A percentile compares a stretch with the other conserved stretches of the same genome.
These are phyloP conservation scores for Microcaecilia unicolor DNA, from an alignment of 2,797 vertebrate genomes.

Conservation along the genomic window DNA sequence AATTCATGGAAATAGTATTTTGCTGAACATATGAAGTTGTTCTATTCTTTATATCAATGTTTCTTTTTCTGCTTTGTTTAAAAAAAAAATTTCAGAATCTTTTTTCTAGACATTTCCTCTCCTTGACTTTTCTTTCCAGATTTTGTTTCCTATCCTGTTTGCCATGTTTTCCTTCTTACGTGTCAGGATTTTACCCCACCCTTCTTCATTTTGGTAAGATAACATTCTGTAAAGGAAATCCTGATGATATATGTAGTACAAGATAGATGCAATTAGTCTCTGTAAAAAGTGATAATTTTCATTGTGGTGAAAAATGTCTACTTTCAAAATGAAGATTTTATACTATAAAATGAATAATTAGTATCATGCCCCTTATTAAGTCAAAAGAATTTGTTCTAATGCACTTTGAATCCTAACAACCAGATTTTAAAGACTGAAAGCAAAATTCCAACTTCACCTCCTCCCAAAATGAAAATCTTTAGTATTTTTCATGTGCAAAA, in stretches of 20 bases:
- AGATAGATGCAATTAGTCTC: slow-evolving; percentile 32
- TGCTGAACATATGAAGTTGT: slow-evolving; percentile 33
- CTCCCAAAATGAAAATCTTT: no score
- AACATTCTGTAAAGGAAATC: slow-evolving; percentile 53
- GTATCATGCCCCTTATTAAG: no score
- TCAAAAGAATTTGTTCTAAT: no score
- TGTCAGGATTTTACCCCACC: slow-evolving; percentile 70
- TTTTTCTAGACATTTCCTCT: slow-evolving; percentile 71
- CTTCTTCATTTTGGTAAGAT: slow-evolving; percentile 75
- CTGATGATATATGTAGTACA: slow-evolving; percentile 43
- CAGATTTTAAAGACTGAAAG: no score
- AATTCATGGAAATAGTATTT: slow-evolving; percentile 8
- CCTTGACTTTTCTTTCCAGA: slow-evolving; percentile 76
- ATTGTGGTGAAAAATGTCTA: no score
- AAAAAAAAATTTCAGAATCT: slow-evolving; percentile 56
- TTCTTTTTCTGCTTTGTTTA: slow-evolving; percentile 65
- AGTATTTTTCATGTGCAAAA: no score
- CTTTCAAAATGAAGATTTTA: no score
- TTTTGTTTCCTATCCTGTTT: slow-evolving; percentile 78
- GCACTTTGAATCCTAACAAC: no score
- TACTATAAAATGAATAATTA: no score
- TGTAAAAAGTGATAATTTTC: slow-evolving; percentile 32
- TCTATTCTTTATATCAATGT: slow-evolving; percentile 54
- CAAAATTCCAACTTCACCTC: no score
- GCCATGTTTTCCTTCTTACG: slow-evolving; percentile 74